phyloP scores from a whole-genome alignment of 2,888 invertebrate species.

The Drosophila dives region DNA sequence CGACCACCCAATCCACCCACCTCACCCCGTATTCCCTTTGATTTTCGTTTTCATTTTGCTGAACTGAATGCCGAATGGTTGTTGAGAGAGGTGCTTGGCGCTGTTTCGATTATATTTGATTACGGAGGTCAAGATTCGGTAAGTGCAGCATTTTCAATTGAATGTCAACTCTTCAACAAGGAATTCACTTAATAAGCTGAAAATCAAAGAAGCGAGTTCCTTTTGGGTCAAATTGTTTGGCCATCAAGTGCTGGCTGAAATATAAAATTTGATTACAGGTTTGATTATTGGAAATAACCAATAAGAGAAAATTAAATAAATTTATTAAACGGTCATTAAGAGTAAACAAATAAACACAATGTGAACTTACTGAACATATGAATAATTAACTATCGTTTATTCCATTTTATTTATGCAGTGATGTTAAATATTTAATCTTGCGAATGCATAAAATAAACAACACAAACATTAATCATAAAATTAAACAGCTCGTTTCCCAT shows the following conservation, averaged over 20 bases:
- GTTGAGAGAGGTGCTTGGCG: slow-evolving; percentile 49
- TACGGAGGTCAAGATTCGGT: slow-evolving; percentile 41
- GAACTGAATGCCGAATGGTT: slow-evolving; percentile 36
- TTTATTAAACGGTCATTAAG: neutral
- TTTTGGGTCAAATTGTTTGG: neutral
- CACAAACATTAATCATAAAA: neutral
- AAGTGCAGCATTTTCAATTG: slow-evolving; percentile 35
- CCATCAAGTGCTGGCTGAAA: neutral
- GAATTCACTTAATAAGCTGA: slow-evolving; percentile 33
- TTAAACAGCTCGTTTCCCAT: neutral
- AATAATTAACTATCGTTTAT: neutral
- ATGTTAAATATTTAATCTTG: neutral
- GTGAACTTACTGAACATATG: neutral
- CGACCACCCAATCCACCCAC: neutral
- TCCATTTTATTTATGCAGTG: neutral
- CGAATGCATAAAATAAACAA: neutral
- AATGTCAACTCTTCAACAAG: slow-evolving; percentile 17
- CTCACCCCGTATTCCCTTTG: slow-evolving; percentile 12
- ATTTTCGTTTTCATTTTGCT: slow-evolving; percentile 43
- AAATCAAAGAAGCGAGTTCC: slow-evolving; percentile 9
- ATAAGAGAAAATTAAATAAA: neutral
- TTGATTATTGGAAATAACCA: neutral
- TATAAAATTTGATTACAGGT: neutral
- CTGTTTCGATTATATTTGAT: slow-evolving; percentile 60
- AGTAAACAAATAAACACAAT: neutral